Evolutionary conservation across 2,888 invertebrate species (phyloP).

Genomic region (Cheilosia vernalis): DNA sequence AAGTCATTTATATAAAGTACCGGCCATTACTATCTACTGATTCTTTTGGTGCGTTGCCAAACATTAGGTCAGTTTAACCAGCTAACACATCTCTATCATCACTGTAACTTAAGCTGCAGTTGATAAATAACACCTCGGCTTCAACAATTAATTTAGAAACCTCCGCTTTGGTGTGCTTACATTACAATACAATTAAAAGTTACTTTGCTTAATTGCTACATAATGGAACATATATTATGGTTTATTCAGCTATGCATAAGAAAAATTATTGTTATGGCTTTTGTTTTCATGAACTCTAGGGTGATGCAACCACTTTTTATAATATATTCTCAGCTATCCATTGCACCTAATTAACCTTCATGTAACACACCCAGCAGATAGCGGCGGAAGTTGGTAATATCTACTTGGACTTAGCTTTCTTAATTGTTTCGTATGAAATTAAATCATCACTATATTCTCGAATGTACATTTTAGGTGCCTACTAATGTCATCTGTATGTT

Average conservation of each 20-base stretch:
- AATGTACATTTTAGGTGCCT: neutral
- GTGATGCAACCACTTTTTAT: constrained; percentile 41
- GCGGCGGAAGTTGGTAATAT: constrained; percentile 30
- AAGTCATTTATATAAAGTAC: too few relatives aligned
- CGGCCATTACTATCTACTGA: too few relatives aligned
- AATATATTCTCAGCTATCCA: constrained; percentile 1
- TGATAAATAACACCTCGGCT: too few relatives aligned
- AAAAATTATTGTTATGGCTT: constrained; percentile 27
- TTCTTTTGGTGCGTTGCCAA: too few relatives aligned
- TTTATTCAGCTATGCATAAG: neutral
- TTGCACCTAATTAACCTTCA: constrained; percentile 26
- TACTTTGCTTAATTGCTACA: too few relatives aligned
- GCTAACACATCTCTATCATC: too few relatives aligned
- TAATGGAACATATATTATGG: too few relatives aligned
- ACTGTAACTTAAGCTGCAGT: neutral
- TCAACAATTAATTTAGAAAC: too few relatives aligned
- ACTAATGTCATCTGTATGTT: too few relatives aligned
- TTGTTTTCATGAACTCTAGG: constrained; percentile 35
- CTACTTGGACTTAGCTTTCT: constrained; percentile 11
- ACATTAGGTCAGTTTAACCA: too few relatives aligned
- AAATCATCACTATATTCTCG: constrained; percentile 2
- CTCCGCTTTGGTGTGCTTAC: too few relatives aligned
- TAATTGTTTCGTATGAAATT: constrained; percentile 23
- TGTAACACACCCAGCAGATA: constrained; percentile 31
- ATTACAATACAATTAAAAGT: too few relatives aligned